phyloP scores from a whole-genome alignment of 2,888 invertebrate species.

The Tetropium fuscum region DNA sequence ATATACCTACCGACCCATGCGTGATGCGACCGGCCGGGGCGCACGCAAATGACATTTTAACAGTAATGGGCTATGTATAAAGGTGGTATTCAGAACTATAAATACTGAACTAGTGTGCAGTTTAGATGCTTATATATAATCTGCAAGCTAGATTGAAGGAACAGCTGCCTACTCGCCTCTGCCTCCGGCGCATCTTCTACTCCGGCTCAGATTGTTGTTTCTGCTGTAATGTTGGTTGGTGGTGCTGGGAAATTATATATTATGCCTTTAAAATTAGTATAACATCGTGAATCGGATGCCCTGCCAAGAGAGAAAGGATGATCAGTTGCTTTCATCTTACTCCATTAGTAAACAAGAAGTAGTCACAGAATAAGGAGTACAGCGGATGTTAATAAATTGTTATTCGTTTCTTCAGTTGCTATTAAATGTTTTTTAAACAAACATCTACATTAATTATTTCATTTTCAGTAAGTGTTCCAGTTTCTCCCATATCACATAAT shows the following conservation, averaged over 20 bases:
- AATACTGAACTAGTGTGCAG: constrained; percentile 10
- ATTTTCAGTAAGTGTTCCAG: too few relatives aligned
- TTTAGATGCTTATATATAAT: constrained; percentile 6
- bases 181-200: constrained; percentile 38
- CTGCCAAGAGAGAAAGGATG: background rate
- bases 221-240: constrained; percentile 36
- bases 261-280: constrained; percentile 32
- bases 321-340: background rate
- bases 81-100: too few relatives aligned
- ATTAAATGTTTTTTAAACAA: too few relatives aligned
- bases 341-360: background rate
- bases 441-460: too few relatives aligned
- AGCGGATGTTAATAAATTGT: too few relatives aligned
- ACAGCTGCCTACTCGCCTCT: constrained; percentile 41
- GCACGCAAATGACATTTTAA: too few relatives aligned
- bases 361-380: too few relatives aligned
- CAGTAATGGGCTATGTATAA: too few relatives aligned
- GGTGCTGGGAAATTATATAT: constrained; percentile 35
- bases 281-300: constrained; percentile 26
- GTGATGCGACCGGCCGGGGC: too few relatives aligned
- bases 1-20: too few relatives aligned
- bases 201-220: constrained; percentile 38
- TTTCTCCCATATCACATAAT: too few relatives aligned
- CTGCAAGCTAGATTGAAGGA: constrained; percentile 24
- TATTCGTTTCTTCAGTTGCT: too few relatives aligned